These are phyloP conservation scores for Myodes glareolus DNA, from an alignment of 2,113 vertebrate genomes.

Conservation along the genomic window DNA sequence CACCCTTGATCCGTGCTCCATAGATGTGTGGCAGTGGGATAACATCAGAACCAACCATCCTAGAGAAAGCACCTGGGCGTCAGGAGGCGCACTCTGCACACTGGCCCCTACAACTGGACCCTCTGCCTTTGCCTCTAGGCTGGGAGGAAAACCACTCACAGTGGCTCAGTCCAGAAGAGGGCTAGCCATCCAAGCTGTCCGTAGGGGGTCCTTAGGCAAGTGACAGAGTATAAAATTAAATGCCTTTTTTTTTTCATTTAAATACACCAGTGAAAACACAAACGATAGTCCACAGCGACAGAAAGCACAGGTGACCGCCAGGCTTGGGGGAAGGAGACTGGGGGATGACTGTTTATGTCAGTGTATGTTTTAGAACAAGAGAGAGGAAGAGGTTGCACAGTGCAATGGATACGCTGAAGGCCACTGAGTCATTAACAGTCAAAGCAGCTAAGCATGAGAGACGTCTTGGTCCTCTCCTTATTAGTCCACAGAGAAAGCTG, in stretches of 20 bases:
- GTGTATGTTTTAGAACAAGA: background rate
- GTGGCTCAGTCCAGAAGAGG: background rate
- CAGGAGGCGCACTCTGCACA: background rate
- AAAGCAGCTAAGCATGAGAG: background rate
- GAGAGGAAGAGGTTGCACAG: background rate
- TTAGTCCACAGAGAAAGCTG: background rate
- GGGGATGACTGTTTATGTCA: background rate
- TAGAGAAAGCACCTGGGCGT: conserved; percentile 57
- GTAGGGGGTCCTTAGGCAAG: background rate
- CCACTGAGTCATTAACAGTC: background rate
- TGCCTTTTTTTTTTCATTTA: background rate
- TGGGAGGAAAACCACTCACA: background rate
- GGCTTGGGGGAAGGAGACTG: no score
- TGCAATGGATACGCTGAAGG: background rate
- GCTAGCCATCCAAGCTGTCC: background rate
- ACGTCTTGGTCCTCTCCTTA: background rate
- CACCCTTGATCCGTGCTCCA: conserved; percentile 85
- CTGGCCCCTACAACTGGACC: background rate
- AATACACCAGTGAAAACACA: background rate
- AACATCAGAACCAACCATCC: conserved; percentile 84
- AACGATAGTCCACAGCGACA: background rate
- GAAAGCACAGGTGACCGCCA: background rate
- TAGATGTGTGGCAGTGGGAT: conserved; percentile 89
- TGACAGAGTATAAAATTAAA: background rate
- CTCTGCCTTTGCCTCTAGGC: background rate